Base-by-base conservation (phyloP, 2,113 vertebrate species). In the Pluvialis apricaria region DNA sequence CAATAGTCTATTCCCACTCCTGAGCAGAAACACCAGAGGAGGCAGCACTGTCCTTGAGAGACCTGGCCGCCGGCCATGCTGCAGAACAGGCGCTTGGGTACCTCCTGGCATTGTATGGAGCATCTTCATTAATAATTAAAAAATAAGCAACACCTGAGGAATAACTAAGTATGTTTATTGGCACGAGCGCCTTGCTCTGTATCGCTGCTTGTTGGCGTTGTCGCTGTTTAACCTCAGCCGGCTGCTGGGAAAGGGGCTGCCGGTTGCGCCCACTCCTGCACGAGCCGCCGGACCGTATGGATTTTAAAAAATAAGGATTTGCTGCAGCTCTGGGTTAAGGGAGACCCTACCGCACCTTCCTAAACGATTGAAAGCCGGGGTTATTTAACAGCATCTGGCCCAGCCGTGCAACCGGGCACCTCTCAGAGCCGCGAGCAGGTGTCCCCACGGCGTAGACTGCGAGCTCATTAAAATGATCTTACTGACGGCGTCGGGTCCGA, bases 241-340 rank as follows among this genome's bases (percentile, higher is more conserved):
- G 32, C 36, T 21, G 44, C 40, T 16, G 55, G 31, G 82, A 10
- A 26, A 24, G 66, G 44, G 61, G 38, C 61, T 65, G 73, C 38
- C 0, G 4, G 36, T 22, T 25, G 28, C 44, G n/a, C 29, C 22
- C 0, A 0, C 38, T 61, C 68, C 69, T 38, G 64, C 32, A 2
- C 0, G 11, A 52, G 69, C 45, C 13, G 2, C 31, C 1, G 8
- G 13, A 10, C 31, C 22, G 22, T 6, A 0, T 4, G 69, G 51
- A 3, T 61, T 61, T 58, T 28, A 40, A 19, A 51, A 55, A 52
- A 7, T 2, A 3, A 61, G 26, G 7, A 4, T 36, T 36, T 38
- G 18, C 58, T 42, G 69, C 42, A 20, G 68, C 8, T 45, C 29
- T 49, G 80, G n/a, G 3, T 19, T 9, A 19, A 25, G 49, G 31